Evolutionary conservation across 2,113 vertebrate species (phyloP).

Genomic region (Sebastes fasciatus): DNA sequence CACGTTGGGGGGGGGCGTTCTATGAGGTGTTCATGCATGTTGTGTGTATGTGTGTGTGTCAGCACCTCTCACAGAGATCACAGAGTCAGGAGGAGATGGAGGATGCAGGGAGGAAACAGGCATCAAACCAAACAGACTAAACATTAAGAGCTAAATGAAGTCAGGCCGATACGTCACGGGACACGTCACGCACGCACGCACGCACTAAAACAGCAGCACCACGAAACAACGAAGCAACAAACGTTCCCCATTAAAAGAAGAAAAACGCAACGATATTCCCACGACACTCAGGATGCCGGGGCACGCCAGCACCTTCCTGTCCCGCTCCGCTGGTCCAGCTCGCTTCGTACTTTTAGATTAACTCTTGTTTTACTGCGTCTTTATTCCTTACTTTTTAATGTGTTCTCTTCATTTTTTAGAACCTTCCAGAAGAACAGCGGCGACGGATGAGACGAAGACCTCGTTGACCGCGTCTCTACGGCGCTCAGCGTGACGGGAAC

Average conservation of each 20-base stretch:
- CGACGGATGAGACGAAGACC: constrained; percentile 40
- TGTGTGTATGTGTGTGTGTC: constrained; percentile 41
- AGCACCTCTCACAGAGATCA: no score
- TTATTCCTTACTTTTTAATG: constrained; percentile 64
- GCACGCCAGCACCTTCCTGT: constrained; percentile 47
- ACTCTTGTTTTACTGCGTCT: background rate
- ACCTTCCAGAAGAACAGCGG: constrained; percentile 64
- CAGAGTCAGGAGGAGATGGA: background rate
- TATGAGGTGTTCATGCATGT: constrained; percentile 9
- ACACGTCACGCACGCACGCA: constrained; percentile 68
- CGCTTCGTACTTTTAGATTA: constrained; percentile 29
- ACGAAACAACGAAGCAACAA: constrained; percentile 70
- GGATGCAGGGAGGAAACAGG: constrained; percentile 28
- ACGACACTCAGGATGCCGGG: constrained; percentile 60
- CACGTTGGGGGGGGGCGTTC: background rate
- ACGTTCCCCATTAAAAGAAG: constrained; percentile 62
- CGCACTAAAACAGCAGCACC: constrained; percentile 71
- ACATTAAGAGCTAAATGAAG: constrained; percentile 51
- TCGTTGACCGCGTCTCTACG: background rate
- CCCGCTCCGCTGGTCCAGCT: constrained; percentile 9
- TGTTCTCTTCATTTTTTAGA: constrained; percentile 72
- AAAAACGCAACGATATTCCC: constrained; percentile 37
- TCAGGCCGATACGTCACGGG: constrained; percentile 58
- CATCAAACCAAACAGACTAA: constrained; percentile 37
- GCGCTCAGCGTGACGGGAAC: background rate